A percentile compares a stretch with the other conserved stretches of the same genome.
These are phyloP conservation scores for Zeus faber DNA, from an alignment of 2,113 vertebrate genomes.

Conservation along the genomic window DNA sequence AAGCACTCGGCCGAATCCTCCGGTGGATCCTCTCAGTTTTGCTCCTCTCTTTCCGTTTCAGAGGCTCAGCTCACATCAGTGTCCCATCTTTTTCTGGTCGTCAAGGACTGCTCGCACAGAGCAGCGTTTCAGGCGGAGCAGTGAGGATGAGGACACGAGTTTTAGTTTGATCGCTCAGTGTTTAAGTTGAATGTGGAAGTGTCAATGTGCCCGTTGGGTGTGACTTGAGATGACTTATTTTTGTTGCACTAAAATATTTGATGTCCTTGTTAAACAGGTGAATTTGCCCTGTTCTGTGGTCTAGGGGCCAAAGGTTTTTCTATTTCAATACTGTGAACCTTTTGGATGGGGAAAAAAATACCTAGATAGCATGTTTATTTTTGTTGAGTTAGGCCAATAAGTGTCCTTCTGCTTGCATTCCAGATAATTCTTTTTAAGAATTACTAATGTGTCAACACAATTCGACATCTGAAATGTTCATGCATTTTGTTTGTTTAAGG, in stretches of 20 bases:
- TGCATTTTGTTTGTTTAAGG: too few species aligned
- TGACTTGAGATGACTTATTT: background rate
- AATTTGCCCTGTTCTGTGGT: background rate
- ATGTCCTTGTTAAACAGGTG: background rate
- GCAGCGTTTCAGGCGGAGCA: background rate
- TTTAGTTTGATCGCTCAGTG: background rate
- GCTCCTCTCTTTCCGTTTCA: background rate
- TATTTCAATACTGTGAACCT: background rate
- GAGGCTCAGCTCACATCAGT: background rate
- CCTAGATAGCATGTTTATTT: too few species aligned
- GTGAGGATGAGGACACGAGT: background rate
- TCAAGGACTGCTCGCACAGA: background rate
- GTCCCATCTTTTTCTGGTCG: background rate
- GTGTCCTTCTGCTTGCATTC: too few species aligned
- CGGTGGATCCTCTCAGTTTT: background rate
- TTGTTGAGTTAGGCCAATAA: too few species aligned
- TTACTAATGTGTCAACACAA: too few species aligned
- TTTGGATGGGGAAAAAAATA: too few species aligned
- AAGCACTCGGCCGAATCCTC: too few species aligned
- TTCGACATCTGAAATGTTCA: too few species aligned
- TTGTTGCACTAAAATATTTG: background rate
- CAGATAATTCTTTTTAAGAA: too few species aligned
- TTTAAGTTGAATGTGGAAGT: background rate
- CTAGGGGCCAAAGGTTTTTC: slow-evolving; percentile 2
- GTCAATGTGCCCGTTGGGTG: too few species aligned